Evolutionary conservation across 2,113 vertebrate genomes (phyloP), one percentile per base, ranked within the genome.

Genomic region (Ceyx melanurus): DNA sequence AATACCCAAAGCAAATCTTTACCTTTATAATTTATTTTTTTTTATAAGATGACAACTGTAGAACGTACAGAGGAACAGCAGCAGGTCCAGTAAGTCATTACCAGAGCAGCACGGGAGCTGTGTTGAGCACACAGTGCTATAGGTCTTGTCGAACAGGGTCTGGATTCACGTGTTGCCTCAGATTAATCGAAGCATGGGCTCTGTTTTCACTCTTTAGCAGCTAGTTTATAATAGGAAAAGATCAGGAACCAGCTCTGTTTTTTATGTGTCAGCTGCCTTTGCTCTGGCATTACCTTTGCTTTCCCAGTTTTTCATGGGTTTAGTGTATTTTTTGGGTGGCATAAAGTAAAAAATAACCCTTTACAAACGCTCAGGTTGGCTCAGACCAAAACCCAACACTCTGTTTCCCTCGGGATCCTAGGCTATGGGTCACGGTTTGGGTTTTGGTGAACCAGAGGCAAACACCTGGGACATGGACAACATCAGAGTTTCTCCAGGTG

Each of bases 141-240:
- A 9, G 67, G 23, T 37, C 50, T 31, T 31, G 25, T 16, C 2
- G 19, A 75, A 53, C 62, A 50, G 67, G 50, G 26, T 33, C 81
- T 82, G 8, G 62, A 35, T 86, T 75, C 82, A 42, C 45, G 51
- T 15, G 1, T 70, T 56, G 6, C 82, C 57, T 33, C 11, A 58
- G 13, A 54, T 40, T 60, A 35, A 56, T 46, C 68, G 14, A 61
- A 75, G 77, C 73, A 15, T 67, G 75, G 73, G 15, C 51, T 82
- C 89, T 89, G 71, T 66, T 86, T 92, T 89, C 86, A 74, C 86
- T 92, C 82, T 61, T 92, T 50, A 89, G 79, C 77, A 92, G 82
- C 56, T 60, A 43, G 29, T 92, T 88, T 88, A 79, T 83, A 74
- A 88, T 43, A 80, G 83, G 92, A 66, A 88, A 94, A 76, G 84